Conservation (phyloP, 2,797 vertebrate species). For the Melanotaenia nigrans region DNA sequence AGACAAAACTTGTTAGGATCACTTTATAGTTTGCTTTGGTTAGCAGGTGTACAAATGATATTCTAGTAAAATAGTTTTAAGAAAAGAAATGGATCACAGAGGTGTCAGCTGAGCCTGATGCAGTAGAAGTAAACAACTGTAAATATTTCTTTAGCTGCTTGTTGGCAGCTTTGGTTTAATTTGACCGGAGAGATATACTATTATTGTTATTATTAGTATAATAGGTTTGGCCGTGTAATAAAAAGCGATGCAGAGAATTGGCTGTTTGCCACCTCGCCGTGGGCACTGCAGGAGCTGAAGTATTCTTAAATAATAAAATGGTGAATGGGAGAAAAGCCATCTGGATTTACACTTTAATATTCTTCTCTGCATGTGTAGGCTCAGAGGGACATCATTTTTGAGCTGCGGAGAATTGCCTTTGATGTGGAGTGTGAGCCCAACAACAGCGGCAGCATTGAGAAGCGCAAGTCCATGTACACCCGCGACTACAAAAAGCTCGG, state of each 20-base stretch:
- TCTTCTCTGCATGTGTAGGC: conserved; percentile 80
- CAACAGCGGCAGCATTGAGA: conserved; percentile 94
- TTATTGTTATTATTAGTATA: conserved; percentile 10
- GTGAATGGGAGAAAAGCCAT: conserved; percentile 30
- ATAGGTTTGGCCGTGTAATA: conserved; percentile 35
- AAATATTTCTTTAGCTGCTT: neutral
- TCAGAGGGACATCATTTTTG: conserved; percentile 98
- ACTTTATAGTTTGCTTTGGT: neutral
- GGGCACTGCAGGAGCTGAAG: conserved; percentile 16
- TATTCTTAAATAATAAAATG: conserved; percentile 34
- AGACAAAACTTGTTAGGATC: neutral
- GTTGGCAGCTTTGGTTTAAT: neutral
- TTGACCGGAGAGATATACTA: neutral
- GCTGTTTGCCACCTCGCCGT: conserved; percentile 35
- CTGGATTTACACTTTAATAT: conserved; percentile 35
- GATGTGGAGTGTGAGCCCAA: conserved; percentile 93
- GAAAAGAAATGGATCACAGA: neutral
- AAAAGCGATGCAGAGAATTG: conserved; percentile 29
- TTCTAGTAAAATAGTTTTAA: neutral
- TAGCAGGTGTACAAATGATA: neutral
- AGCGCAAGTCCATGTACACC: conserved; percentile 99
- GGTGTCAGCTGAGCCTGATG: neutral
- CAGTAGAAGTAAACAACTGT: neutral
- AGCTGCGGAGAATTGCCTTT: conserved; percentile 96
- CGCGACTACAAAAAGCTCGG: conserved; percentile 98